A percentile compares a stretch with the other conserved stretches of the same genome.
Conservation (phyloP, 2,888 invertebrate species). For the Apomyelois bistriatella region DNA sequence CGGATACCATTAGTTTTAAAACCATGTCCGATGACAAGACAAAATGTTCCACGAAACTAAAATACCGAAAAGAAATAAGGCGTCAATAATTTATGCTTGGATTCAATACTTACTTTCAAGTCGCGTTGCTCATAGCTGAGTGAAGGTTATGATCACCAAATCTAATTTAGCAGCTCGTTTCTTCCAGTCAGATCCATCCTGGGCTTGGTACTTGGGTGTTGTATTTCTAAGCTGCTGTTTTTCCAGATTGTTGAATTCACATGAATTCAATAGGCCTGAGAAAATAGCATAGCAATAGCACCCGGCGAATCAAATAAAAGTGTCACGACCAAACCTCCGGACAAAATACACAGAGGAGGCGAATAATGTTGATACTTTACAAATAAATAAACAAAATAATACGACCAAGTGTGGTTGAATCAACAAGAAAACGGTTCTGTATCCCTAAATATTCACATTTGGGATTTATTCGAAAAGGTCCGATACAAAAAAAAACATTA, state of each 20-base stretch:
- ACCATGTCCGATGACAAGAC: too few relatives aligned
- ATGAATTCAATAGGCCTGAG: slow-evolving; percentile 26
- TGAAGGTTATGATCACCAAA: too few relatives aligned
- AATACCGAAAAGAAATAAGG: too few relatives aligned
- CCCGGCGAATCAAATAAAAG: slow-evolving; percentile 33
- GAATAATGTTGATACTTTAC: slow-evolving; percentile 41
- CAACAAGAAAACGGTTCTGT: not conserved
- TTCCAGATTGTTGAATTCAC: too few relatives aligned
- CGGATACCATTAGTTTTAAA: too few relatives aligned
- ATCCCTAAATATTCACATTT: not conserved
- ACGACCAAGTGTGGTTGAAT: slow-evolving; percentile 9
- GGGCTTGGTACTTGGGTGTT: not conserved
- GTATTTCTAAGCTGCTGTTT: slow-evolving; percentile 24
- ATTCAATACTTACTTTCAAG: too few relatives aligned
- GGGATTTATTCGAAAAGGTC: not conserved
- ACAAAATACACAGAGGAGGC: slow-evolving; percentile 29
- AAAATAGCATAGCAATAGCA: slow-evolving; percentile 24
- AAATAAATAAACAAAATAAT: slow-evolving; percentile 50
- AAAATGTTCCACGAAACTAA: too few relatives aligned
- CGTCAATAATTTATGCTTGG: too few relatives aligned
- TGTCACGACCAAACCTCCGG: slow-evolving; percentile 25
- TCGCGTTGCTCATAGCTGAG: too few relatives aligned
- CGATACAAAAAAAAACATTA: not conserved
- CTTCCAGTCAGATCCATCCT: too few relatives aligned
- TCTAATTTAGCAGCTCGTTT: too few relatives aligned